phyloP scores from a whole-genome alignment of 2,113 vertebrate genomes.

The Australoheros scitulus region DNA sequence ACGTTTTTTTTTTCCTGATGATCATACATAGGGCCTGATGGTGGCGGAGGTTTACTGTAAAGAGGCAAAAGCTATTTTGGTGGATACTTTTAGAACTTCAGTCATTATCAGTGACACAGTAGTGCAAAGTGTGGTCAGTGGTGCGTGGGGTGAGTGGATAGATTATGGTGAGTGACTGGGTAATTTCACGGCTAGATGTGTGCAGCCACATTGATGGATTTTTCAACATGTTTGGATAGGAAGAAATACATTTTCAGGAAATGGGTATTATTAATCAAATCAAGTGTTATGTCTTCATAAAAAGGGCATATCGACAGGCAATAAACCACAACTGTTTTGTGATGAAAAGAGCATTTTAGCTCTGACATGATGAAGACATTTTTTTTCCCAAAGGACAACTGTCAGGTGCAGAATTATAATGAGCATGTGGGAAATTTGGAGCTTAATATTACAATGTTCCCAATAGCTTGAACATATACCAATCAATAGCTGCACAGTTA shows the following conservation, averaged over 20 bases:
- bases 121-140: neutral
- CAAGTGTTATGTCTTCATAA: neutral
- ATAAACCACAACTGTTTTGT: neutral
- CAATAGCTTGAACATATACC: neutral
- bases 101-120: conserved; percentile 10
- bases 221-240: neutral
- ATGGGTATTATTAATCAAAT: neutral
- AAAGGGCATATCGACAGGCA: neutral
- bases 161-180: conserved; percentile 13
- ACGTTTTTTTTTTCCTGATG: neutral
- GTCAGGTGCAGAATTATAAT: neutral
- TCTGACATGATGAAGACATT: neutral
- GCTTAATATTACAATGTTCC: neutral
- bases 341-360: neutral
- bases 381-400: neutral
- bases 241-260: conserved; percentile 20
- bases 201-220: conserved; percentile 4
- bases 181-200: conserved; percentile 18
- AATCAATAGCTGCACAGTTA: neutral
- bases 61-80: neutral
- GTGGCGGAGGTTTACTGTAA: neutral
- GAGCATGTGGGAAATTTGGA: neutral
- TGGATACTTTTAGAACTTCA: neutral
- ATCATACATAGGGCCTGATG: neutral
- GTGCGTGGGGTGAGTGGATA: conserved; percentile 21